These are phyloP conservation scores for Falcaria lacertinaria DNA, from an alignment of 2,888 invertebrate species.

Conservation along the genomic window DNA sequence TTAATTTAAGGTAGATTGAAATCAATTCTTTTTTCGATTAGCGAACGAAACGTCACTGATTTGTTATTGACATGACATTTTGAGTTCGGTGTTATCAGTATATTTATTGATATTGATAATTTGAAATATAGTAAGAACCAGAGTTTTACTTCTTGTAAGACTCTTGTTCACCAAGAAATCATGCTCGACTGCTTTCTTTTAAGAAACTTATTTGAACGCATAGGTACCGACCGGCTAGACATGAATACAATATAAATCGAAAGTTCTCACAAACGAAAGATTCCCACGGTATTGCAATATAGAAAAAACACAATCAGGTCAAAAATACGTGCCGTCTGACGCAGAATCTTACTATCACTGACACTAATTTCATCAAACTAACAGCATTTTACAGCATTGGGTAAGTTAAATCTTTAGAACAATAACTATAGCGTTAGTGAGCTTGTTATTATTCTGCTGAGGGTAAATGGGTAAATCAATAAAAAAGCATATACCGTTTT, in stretches of 20 bases:
- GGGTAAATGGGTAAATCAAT: no score
- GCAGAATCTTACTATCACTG: constrained; percentile 8
- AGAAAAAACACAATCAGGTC: constrained; percentile 24
- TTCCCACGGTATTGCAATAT: constrained; percentile 66
- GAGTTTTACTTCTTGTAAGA: constrained; percentile 13
- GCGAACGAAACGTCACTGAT: constrained; percentile 69
- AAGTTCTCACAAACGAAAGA: constrained; percentile 49
- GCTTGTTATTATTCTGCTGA: no score
- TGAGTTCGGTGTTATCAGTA: constrained; percentile 51
- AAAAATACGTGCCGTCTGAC: constrained; percentile 39
- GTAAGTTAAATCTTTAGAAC: no score
- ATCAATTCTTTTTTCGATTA: constrained; percentile 49
- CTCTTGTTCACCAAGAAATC: constrained; percentile 38
- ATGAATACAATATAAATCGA: constrained; percentile 50
- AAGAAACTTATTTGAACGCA: constrained; percentile 45
- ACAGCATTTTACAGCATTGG: no score
- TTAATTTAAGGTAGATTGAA: constrained; percentile 62
- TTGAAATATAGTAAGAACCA: constrained; percentile 14
- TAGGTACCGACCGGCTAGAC: constrained; percentile 32
- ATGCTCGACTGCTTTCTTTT: constrained; percentile 36
- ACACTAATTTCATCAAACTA: no score
- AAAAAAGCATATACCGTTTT: no score
- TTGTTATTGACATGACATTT: constrained; percentile 64
- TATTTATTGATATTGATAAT: constrained; percentile 29
- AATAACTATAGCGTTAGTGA: no score